These are phyloP conservation scores for Fratercula arctica DNA, from an alignment of 2,797 vertebrate genomes.

Conservation along the genomic window DNA sequence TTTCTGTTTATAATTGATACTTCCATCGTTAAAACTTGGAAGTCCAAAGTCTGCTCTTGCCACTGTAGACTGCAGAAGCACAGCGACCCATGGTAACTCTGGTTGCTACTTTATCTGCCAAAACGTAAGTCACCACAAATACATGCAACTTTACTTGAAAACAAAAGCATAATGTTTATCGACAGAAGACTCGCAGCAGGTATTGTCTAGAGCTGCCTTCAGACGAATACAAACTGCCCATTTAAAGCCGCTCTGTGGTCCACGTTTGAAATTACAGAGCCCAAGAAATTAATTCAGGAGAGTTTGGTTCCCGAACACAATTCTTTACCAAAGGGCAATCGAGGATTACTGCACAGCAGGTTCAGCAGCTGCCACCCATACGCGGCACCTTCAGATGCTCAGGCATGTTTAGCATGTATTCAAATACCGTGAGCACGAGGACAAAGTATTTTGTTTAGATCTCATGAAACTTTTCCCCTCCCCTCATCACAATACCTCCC, in stretches of 20 bases:
- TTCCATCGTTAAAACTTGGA: not conserved
- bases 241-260: accelerated
- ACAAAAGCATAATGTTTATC: not conserved
- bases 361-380: not conserved
- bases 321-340: accelerated
- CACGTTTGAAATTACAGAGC: accelerated
- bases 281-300: too few species aligned
- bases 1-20: not conserved
- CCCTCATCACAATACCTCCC: not conserved
- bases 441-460: not conserved
- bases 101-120: not conserved
- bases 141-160: accelerated
- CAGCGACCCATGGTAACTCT: accelerated
- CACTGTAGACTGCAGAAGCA: not conserved
- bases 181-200: not conserved
- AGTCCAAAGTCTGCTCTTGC: not conserved
- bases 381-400: not conserved
- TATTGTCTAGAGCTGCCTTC: not conserved
- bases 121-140: accelerated
- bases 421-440: accelerated
- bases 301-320: accelerated
- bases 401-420: accelerated
- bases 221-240: not conserved
- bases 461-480: accelerated
- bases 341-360: not conserved